Percentiles rank a stretch among this genome's conserved stretches.
Conservation (phyloP, 2,797 vertebrate species). For the Onychomys leucogaster region DNA sequence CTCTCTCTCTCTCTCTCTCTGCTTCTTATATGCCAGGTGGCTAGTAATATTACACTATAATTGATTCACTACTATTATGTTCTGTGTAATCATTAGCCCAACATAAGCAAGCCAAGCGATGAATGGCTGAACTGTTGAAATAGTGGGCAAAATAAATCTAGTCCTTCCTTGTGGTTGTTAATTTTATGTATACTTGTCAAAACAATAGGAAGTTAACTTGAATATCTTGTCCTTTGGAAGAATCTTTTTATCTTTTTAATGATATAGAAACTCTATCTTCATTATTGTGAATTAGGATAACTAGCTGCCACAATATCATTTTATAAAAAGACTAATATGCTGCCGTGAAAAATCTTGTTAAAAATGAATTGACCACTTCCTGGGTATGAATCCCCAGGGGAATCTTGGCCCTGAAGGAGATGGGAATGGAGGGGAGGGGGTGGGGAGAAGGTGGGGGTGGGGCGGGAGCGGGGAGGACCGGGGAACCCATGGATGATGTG, state of each 20-base stretch:
- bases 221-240: not conserved
- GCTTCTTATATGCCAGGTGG: not conserved
- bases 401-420: no score
- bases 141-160: not conserved
- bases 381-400: no score
- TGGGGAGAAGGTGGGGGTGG: no score
- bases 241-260: not conserved
- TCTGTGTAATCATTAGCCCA: not conserved
- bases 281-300: not conserved
- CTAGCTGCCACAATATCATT: no score
- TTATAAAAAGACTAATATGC: not conserved
- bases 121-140: not conserved
- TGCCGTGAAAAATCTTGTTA: not conserved
- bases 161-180: not conserved
- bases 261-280: not conserved
- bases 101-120: not conserved
- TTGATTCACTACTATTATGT: no score
- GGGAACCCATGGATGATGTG: no score
- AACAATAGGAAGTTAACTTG: not conserved
- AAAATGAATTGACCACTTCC: not conserved
- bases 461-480: no score
- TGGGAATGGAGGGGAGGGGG: no score
- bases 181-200: not conserved
- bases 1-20: not conserved
- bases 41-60: not conserved